These are phyloP conservation scores for Leptinotarsa haldemani DNA, from an alignment of 2,888 invertebrate genomes.

Conservation along the genomic window DNA sequence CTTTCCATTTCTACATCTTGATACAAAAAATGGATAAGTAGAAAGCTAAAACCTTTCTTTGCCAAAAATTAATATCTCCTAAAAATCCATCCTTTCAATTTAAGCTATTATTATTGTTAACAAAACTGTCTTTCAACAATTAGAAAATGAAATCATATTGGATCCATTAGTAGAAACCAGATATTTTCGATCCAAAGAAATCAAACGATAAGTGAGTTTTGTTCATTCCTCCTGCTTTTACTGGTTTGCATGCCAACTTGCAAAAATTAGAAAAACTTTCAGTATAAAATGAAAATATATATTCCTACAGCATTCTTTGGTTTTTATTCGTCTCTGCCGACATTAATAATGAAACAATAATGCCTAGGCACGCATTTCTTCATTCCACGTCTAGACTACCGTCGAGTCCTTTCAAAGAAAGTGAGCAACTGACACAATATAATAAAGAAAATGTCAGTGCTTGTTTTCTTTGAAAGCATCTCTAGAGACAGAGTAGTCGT, in stretches of 20 bases:
- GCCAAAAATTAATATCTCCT: too few species aligned
- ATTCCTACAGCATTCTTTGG: not conserved
- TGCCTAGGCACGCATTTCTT: constrained; percentile 14
- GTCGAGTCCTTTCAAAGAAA: constrained; percentile 7
- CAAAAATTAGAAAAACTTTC: not conserved
- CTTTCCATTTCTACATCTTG: too few species aligned
- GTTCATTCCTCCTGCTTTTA: not conserved
- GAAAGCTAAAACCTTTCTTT: too few species aligned
- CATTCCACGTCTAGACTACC: constrained; percentile 6
- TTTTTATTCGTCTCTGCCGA: constrained; percentile 1
- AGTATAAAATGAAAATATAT: not conserved
- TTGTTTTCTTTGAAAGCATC: constrained; percentile 9
- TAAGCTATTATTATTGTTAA: too few species aligned
- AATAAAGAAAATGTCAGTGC: constrained; percentile 11
- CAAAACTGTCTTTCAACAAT: too few species aligned
- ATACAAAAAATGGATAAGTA: too few species aligned
- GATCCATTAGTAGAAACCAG: too few species aligned
- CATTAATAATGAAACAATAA: constrained; percentile 15
- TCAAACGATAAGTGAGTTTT: too few species aligned
- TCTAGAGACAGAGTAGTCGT: not conserved
- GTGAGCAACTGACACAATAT: constrained; percentile 14
- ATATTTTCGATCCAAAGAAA: too few species aligned
- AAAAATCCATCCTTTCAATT: too few species aligned
- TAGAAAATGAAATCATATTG: too few species aligned
- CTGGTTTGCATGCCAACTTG: not conserved